Evolutionary conservation across 2,888 invertebrate genomes (phyloP), one percentile per base, ranked within the genome.

Genomic region (Lasioglossum marginatum): DNA sequence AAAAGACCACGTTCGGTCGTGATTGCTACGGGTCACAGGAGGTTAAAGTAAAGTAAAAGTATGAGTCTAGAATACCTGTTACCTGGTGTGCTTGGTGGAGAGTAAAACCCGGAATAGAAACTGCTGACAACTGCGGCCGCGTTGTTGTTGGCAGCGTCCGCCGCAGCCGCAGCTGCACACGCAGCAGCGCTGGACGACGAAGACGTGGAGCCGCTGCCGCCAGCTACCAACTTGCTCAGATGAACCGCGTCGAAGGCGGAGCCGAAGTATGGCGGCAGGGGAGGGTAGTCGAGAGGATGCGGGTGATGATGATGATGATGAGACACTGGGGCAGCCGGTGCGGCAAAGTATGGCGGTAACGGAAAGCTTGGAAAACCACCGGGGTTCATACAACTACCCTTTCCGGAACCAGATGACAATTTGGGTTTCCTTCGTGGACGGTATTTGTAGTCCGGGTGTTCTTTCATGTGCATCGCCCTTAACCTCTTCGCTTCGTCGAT

Each of bases 401-500:
- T 93, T 8, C 96, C 96, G 14, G 96, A 95, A 6, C 97, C 95
- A 0, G 97, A 97, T 14, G 97, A 97, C 12, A 97, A 95, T 95
- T 98, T 98, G 78, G 98, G 97, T 96, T 98, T 98, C 95, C 98
- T 96, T 90, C 98, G 96, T 83, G 98, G 98, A 80, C 98, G 96
- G 96, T 98, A 98, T 95, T 98, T 98, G 96, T 98, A 98, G 94
- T 98, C 98, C 0, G 98, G 98, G 94, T 98, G 98, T 93, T 98
- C 98, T 95, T 98, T 98, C 98, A 98, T 98, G 96, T 99, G 98
- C 93, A 97, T 95, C 0, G 98, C 97, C 12, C 99, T 96, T 85
- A 99, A 95, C 66, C 98, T 96, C 95, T 99, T 99, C 1, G 99
- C 99, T 95, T 99, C 99, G 94, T 99, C 99, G 91, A 99, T 99